Evolutionary conservation across 2,888 invertebrate species (phyloP).

Genomic region (Griposia aprilina): DNA sequence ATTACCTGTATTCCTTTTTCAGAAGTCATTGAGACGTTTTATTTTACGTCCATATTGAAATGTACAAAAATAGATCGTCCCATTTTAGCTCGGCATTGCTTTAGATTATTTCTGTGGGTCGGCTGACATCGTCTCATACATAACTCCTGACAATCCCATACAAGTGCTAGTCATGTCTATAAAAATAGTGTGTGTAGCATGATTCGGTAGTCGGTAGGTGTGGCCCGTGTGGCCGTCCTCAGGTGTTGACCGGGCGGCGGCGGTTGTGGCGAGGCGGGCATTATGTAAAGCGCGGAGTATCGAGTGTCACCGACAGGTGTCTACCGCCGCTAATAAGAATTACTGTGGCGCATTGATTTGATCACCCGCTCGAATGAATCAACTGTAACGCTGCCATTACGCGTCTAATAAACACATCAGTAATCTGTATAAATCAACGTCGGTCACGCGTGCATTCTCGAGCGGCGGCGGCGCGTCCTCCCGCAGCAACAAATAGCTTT

Average conservation of each 20-base stretch:
- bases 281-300: slow-evolving; percentile 83
- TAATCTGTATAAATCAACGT: slow-evolving; percentile 60
- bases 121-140: slow-evolving; percentile 52
- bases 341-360: slow-evolving; percentile 72
- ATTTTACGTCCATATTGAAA: slow-evolving; percentile 53
- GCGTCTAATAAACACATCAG: slow-evolving; percentile 62
- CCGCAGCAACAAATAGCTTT: slow-evolving; percentile 59
- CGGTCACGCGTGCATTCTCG: slow-evolving; percentile 58
- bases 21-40: slow-evolving; percentile 56
- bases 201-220: slow-evolving; percentile 59
- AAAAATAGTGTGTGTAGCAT: slow-evolving; percentile 61
- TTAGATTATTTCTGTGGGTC: slow-evolving; percentile 54
- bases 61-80: slow-evolving; percentile 55
- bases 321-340: slow-evolving; percentile 77
- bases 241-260: slow-evolving; percentile 71
- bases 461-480: slow-evolving; percentile 31
- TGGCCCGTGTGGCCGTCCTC: slow-evolving; percentile 52
- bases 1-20: slow-evolving; percentile 49
- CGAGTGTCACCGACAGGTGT: slow-evolving; percentile 83
- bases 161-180: slow-evolving; percentile 39
- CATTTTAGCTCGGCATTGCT: slow-evolving; percentile 61
- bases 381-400: slow-evolving; percentile 61
- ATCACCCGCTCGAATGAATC: slow-evolving; percentile 62
- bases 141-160: slow-evolving; percentile 33
- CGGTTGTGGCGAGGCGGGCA: slow-evolving; percentile 72